Conservation (phyloP, 2,797 vertebrate species). For the Anolis apletophallus region DNA sequence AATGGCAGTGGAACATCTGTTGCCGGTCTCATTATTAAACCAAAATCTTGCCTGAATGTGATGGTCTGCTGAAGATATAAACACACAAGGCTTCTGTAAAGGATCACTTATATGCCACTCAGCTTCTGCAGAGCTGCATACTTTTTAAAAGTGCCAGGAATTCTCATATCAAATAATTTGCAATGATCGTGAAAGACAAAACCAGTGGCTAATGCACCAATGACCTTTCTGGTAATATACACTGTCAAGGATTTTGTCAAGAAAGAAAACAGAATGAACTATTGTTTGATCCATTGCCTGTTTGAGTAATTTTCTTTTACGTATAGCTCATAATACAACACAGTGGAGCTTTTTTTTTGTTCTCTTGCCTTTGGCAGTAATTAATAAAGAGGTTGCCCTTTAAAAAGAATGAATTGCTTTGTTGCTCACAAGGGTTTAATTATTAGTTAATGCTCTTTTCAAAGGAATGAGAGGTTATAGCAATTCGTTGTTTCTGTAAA, state of each 20-base stretch:
- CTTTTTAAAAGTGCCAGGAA: constrained; percentile 51
- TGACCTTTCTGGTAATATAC: not conserved
- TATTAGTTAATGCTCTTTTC: too few relatives aligned
- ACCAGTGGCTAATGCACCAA: not conserved
- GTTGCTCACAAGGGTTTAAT: not conserved
- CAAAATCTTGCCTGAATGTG: constrained; percentile 64
- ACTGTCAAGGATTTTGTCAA: not conserved
- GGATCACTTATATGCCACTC: constrained; percentile 42
- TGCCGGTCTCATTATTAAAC: constrained; percentile 50
- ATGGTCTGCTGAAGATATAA: constrained; percentile 74
- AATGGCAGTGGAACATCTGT: constrained; percentile 43
- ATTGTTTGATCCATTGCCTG: not conserved
- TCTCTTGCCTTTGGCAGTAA: not conserved
- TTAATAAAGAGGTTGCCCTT: not conserved
- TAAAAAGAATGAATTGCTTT: not conserved
- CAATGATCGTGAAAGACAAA: not conserved
- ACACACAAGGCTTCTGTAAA: constrained; percentile 63
- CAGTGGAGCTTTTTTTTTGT: not conserved
- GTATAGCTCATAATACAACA: not conserved
- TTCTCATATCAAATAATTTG: constrained; percentile 51
- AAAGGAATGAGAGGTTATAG: too few relatives aligned
- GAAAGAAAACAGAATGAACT: not conserved
- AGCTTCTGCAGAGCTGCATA: constrained; percentile 40
- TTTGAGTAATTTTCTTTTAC: not conserved
- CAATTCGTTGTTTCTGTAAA: too few relatives aligned